These are phyloP conservation scores for Plagiodera versicolora DNA, from an alignment of 2,888 invertebrate species.

Conservation along the genomic window DNA sequence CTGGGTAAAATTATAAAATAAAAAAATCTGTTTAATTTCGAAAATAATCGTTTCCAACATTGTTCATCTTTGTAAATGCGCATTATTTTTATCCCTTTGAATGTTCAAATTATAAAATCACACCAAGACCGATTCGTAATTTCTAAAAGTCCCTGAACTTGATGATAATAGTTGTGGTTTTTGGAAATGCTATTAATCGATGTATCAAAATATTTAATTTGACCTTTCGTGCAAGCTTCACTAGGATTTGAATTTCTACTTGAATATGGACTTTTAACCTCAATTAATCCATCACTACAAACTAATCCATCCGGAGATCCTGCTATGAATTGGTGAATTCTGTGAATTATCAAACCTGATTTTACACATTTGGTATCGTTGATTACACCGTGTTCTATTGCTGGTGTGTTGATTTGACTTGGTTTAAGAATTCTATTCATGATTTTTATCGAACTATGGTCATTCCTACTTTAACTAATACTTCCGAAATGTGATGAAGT, in stretches of 20 bases:
- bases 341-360: background rate
- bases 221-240: background rate
- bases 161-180: background rate
- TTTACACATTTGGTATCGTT: too few relatives aligned
- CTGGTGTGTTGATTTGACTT: background rate
- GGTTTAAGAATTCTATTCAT: background rate
- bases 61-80: background rate
- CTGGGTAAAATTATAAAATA: background rate
- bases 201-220: background rate
- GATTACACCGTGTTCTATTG: background rate
- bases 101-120: background rate
- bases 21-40: constrained; percentile 6
- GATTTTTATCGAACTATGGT: background rate
- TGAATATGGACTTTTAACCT: constrained; percentile 6
- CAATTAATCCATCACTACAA: background rate
- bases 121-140: background rate
- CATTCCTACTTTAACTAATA: background rate
- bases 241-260: background rate
- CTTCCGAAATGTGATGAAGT: constrained; percentile 9
- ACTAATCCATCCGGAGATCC: constrained; percentile 8
- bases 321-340: background rate
- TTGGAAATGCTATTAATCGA: background rate
- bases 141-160: constrained; percentile 1
- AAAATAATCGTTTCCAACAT: background rate
- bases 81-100: background rate